Evolutionary conservation across 2,113 vertebrate genomes (phyloP).

Genomic region (Xiphophorus couchianus): DNA sequence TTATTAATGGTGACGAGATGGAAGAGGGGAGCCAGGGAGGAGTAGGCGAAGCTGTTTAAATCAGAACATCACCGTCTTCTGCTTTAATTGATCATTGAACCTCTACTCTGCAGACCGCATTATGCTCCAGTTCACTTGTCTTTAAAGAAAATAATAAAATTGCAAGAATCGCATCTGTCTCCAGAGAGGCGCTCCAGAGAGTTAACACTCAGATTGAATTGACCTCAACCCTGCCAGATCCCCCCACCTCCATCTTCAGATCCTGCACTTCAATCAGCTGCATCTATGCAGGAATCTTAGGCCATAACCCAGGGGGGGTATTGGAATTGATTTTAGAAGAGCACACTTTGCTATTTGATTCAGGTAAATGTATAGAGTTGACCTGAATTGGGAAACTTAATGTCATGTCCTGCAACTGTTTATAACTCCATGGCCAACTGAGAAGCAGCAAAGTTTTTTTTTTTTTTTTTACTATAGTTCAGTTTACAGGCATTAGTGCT

Average conservation of each 20-base stretch:
- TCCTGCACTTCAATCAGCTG: conserved; percentile 21
- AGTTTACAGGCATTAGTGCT: neutral
- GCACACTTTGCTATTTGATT: conserved; percentile 41
- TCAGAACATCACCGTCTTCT: conserved; percentile 40
- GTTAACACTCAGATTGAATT: conserved; percentile 35
- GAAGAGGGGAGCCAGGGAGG: conserved; percentile 48
- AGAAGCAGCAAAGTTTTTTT: neutral
- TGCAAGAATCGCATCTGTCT: conserved; percentile 3
- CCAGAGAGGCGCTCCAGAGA: neutral
- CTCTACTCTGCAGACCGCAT: neutral
- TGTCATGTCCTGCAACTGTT: conserved; percentile 20
- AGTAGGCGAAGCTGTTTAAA: conserved; percentile 50
- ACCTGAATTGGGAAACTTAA: conserved; percentile 18
- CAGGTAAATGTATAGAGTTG: conserved; percentile 32
- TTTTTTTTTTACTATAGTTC: neutral
- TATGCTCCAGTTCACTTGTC: neutral
- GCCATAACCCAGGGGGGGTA: conserved; percentile 31
- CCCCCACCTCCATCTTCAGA: conserved; percentile 15
- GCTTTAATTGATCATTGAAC: conserved; percentile 18
- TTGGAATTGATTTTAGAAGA: conserved; percentile 55
- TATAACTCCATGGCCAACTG: neutral
- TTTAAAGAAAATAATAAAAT: neutral
- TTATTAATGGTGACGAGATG: conserved; percentile 87
- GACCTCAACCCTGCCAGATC: conserved; percentile 24
- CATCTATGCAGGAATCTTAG: conserved; percentile 7